A percentile compares a stretch with the other conserved stretches of the same genome.
phyloP scores from a whole-genome alignment of 1,140 invertebrate genomes.

The Cyclargus thomasi region DNA sequence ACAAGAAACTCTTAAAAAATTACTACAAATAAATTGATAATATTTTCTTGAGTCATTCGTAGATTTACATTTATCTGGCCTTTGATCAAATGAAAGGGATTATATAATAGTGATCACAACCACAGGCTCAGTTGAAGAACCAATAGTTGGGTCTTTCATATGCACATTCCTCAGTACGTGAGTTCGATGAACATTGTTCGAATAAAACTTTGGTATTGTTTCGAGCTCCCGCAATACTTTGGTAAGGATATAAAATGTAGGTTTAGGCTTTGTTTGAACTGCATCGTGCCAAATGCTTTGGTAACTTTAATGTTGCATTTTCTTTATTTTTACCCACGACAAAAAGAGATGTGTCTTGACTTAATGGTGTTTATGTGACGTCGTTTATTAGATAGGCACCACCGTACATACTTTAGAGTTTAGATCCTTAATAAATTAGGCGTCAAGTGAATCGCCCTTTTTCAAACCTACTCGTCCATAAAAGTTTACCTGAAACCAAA shows the following conservation, averaged over 20 bases:
- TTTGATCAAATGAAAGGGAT: too few species aligned
- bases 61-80: too few species aligned
- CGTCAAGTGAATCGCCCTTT: neutral
- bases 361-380: too few species aligned
- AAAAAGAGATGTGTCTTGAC: too few species aligned
- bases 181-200: neutral
- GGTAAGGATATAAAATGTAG: neutral
- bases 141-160: neutral
- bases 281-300: neutral
- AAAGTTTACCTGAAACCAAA: constrained; percentile 7
- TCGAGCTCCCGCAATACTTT: neutral
- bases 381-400: too few species aligned
- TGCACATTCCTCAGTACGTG: neutral
- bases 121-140: neutral
- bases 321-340: too few species aligned
- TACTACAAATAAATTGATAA: too few species aligned
- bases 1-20: too few species aligned
- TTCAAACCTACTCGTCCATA: neutral
- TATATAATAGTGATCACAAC: neutral
- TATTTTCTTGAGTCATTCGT: too few species aligned
- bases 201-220: constrained; percentile 1
- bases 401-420: too few species aligned
- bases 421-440: too few species aligned
- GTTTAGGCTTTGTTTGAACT: neutral
- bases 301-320: neutral